Evolutionary conservation across 1,140 invertebrate genomes (phyloP).

Genomic region (Drosophila pandora): DNA sequence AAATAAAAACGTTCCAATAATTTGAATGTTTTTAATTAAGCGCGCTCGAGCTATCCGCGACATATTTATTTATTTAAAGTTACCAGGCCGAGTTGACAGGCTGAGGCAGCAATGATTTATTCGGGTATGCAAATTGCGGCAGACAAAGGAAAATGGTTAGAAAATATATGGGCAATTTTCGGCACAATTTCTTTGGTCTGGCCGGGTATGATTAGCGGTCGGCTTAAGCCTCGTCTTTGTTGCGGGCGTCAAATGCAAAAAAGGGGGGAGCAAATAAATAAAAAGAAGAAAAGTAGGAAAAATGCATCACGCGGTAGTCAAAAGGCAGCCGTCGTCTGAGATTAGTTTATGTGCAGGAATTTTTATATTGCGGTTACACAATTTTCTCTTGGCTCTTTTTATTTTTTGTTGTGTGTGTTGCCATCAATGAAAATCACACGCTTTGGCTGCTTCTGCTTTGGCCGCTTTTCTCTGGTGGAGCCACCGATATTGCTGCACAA

Average conservation of each 20-base stretch:
- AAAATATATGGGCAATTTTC: conserved; percentile 65
- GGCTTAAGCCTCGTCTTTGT: conserved; percentile 10
- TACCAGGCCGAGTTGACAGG: background rate
- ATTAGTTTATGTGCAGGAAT: conserved; percentile 81
- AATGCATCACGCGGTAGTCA: conserved; percentile 54
- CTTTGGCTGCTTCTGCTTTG: conserved; percentile 62
- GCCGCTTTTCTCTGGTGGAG: conserved; percentile 5
- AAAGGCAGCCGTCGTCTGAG: conserved; percentile 49
- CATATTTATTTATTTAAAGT: conserved; percentile 51
- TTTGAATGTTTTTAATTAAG: conserved; percentile 73
- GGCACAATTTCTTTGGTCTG: conserved; percentile 68
- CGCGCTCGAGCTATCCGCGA: conserved; percentile 40
- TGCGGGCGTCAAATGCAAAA: conserved; percentile 57
- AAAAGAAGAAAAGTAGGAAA: conserved; percentile 13
- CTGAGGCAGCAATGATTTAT: conserved; percentile 31
- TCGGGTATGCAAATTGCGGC: conserved; percentile 60
- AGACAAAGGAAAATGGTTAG: conserved; percentile 43
- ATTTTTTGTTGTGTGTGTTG: no score
- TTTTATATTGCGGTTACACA: conserved; percentile 79
- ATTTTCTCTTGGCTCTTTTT: conserved; percentile 43
- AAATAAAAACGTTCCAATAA: conserved; percentile 72
- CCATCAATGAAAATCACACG: conserved; percentile 68
- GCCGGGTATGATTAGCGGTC: conserved; percentile 28
- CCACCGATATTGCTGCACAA: conserved; percentile 1
- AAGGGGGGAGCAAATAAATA: background rate